Evolutionary conservation across 2,113 vertebrate genomes (phyloP), one percentile per base, ranked within the genome.

Genomic region (Barbus barbus): DNA sequence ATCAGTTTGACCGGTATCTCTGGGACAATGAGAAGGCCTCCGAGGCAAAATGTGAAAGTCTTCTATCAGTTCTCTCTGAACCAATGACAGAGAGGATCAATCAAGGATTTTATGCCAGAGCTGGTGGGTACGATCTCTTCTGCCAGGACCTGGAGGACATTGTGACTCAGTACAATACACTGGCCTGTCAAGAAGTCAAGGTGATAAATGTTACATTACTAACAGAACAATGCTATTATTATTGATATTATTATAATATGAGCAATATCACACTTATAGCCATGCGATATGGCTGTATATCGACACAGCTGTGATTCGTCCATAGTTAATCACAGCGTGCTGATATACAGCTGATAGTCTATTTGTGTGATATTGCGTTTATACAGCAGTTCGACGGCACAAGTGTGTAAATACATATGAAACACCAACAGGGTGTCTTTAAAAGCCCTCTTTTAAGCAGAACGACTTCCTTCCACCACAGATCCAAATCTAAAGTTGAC

Each of bases 41-140:
- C 0, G 46, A 20, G 22, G 24, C 69, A 1, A 31, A 12, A 20
- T 90, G 89, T 44, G 12, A 24, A 18, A 63, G n/a, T 4, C 26
- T 89, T 28, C 53, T 92, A 38, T 5, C 1, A 22, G 71, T 81
- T 0, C 84, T 86, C 3, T 84, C 83, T 18, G 61, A 6, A 2
- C 20, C 11, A 80, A 63, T 38, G 60, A 56, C 28, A 0, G 58
- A 71, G 22, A 69, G 31, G 33, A 22, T 90, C 48, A 44, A 44
- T 18, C 7, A 56, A 0, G 87, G 83, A 0, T 9, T 24, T 0
- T 92, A 90, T 67, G 58, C 65, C 51, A 58, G 3, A 26, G 28
- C 58, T 2, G 89, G 89, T 3, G 88, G 91, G 4, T 83, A 92
- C 14, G 1, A 86, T 3, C 69, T 48, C 20, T 92, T 85, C 65